A percentile compares a stretch with the other conserved stretches of the same genome.
Evolutionary conservation across 2,888 invertebrate genomes (phyloP).

Genomic region (Leptinotarsa rubiginosa): DNA sequence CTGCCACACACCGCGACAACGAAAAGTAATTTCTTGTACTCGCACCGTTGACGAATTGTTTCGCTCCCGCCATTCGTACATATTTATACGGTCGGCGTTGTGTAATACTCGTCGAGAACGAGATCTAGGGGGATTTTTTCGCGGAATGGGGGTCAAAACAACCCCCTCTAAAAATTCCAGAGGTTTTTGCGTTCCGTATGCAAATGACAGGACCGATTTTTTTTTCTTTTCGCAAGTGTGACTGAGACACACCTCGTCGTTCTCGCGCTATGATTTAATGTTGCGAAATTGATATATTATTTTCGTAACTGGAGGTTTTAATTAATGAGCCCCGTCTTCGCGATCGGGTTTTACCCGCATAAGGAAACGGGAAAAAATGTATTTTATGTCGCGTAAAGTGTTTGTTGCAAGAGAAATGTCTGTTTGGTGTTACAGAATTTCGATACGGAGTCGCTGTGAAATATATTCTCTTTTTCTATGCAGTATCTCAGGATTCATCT

Average conservation of each 20-base stretch:
- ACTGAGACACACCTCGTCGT: neutral
- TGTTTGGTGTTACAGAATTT: too few relatives aligned
- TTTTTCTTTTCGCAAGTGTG: neutral
- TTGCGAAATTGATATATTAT: slow-evolving; percentile 14
- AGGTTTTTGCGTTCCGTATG: neutral
- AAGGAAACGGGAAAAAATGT: neutral
- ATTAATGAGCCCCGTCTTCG: slow-evolving; percentile 15
- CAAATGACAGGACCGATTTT: neutral
- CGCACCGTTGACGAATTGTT: slow-evolving; percentile 1
- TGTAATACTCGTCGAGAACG: neutral
- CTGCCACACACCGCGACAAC: neutral
- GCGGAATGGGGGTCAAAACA: slow-evolving; percentile 5
- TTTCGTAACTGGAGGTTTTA: neutral
- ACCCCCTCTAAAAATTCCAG: slow-evolving; percentile 8
- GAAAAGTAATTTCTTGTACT: neutral
- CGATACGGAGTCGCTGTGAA: too few relatives aligned
- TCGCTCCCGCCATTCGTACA: neutral
- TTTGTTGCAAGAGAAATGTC: too few relatives aligned
- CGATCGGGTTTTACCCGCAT: slow-evolving; percentile 7
- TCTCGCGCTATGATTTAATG: slow-evolving; percentile 2
- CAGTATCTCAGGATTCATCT: too few relatives aligned
- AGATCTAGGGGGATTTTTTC: neutral
- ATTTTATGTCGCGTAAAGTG: neutral
- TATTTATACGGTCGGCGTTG: slow-evolving; percentile 3
- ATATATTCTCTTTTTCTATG: too few relatives aligned